These are phyloP conservation scores for Buceros bicornis DNA, from an alignment of 2,797 vertebrate species.

Conservation along the genomic window DNA sequence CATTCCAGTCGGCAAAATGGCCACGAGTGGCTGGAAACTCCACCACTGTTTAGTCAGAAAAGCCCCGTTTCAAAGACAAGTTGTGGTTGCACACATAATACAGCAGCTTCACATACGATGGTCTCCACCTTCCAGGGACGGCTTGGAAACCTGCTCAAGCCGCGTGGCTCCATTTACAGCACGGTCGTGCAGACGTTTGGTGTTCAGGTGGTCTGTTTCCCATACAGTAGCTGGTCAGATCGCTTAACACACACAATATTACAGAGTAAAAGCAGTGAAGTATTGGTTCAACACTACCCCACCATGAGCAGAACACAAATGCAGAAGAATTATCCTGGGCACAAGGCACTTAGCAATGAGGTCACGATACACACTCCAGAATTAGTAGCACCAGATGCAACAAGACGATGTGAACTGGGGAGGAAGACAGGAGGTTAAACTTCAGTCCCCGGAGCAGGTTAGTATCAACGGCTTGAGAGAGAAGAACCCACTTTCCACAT, in stretches of 20 bases:
- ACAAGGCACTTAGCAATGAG: conserved; percentile 25
- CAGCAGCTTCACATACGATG: not conserved
- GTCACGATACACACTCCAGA: not conserved
- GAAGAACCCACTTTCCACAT: not conserved
- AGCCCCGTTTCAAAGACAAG: not conserved
- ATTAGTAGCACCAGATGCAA: not conserved
- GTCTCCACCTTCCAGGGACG: not conserved
- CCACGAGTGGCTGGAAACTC: not conserved
- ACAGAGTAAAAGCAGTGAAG: not conserved
- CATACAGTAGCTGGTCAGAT: not conserved
- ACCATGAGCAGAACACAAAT: not conserved
- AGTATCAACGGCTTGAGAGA: not conserved
- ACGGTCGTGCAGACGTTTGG: not conserved
- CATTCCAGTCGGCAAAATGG: not conserved
- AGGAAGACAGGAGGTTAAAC: not conserved
- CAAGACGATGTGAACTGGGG: not conserved
- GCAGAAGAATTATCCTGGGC: not conserved
- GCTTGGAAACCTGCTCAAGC: not conserved
- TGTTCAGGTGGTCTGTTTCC: not conserved
- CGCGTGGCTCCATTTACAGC: rapidly evolving
- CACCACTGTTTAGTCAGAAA: too few species aligned
- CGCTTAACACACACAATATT: not conserved
- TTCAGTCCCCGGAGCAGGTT: not conserved
- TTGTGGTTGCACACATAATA: rapidly evolving
- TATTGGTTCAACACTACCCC: not conserved